Percentiles rank a stretch among this genome's conserved stretches.
phyloP scores from a whole-genome alignment of 1,140 invertebrate species.

The Drosophila sp. region DNA sequence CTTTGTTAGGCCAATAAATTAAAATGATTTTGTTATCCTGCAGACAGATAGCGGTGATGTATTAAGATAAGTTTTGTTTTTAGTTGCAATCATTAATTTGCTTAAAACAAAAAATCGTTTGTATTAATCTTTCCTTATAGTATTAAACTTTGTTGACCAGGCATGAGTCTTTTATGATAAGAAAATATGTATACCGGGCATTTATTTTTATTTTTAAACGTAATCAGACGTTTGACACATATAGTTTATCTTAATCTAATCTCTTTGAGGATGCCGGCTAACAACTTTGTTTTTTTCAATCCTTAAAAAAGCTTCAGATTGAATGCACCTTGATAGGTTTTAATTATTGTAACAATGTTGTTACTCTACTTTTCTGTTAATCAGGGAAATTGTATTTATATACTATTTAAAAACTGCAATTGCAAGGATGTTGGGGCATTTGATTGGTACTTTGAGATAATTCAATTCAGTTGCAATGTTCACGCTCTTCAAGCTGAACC shows the following conservation, averaged over 20 bases:
- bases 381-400: neutral
- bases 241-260: constrained; percentile 11
- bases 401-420: neutral
- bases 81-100: too few relatives aligned
- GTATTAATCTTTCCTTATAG: neutral
- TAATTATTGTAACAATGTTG: too few relatives aligned
- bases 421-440: neutral
- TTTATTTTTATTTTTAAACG: neutral
- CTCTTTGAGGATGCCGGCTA: neutral
- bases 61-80: too few relatives aligned
- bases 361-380: too few relatives aligned
- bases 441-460: neutral
- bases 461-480: neutral
- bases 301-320: neutral
- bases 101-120: too few relatives aligned
- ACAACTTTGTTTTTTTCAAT: neutral
- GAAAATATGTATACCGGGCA: neutral
- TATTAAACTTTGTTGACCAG: neutral
- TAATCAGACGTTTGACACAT: neutral
- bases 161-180: neutral
- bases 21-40: too few relatives aligned
- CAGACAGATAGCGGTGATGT: too few relatives aligned
- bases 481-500: constrained; percentile 73
- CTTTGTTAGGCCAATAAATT: neutral
- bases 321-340: too few relatives aligned